A percentile compares a stretch with the other conserved stretches of the same genome.
Evolutionary conservation across 2,888 invertebrate genomes (phyloP).

Genomic region (Chironomus tentans): DNA sequence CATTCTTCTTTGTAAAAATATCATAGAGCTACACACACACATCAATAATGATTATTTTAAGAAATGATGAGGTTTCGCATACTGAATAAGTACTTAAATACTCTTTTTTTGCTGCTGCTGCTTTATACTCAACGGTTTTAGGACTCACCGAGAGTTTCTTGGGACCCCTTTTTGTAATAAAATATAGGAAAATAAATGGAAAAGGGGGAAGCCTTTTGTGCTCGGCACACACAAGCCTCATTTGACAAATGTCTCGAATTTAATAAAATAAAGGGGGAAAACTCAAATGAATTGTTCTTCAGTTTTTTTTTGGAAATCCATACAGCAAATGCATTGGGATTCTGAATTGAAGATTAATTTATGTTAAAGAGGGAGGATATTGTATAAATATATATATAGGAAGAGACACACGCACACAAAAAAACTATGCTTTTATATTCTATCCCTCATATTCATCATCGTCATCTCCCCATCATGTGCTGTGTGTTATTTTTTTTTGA

Average conservation of each 20-base stretch:
- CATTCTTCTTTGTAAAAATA: background rate
- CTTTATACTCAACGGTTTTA: background rate
- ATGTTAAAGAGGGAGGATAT: background rate
- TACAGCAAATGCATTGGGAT: too few species aligned
- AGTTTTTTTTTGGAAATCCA: too few species aligned
- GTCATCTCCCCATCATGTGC: background rate
- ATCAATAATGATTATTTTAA: background rate
- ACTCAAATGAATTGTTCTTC: background rate
- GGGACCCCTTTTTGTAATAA: background rate
- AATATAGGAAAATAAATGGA: background rate
- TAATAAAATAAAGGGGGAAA: background rate
- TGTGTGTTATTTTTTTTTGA: too few species aligned
- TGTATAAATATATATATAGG: background rate
- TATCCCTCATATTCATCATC: background rate
- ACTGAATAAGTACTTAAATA: background rate
- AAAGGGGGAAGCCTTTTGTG: background rate
- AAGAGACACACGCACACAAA: background rate
- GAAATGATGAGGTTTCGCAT: too few species aligned
- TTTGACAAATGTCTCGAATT: background rate
- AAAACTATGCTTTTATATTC: background rate
- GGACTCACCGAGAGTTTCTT: background rate
- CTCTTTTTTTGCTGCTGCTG: background rate
- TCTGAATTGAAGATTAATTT: too few species aligned
- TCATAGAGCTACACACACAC: background rate
- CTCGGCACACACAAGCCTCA: background rate